phyloP scores from a whole-genome alignment of 1,140 invertebrate genomes.

The Neodiprion lecontei region DNA sequence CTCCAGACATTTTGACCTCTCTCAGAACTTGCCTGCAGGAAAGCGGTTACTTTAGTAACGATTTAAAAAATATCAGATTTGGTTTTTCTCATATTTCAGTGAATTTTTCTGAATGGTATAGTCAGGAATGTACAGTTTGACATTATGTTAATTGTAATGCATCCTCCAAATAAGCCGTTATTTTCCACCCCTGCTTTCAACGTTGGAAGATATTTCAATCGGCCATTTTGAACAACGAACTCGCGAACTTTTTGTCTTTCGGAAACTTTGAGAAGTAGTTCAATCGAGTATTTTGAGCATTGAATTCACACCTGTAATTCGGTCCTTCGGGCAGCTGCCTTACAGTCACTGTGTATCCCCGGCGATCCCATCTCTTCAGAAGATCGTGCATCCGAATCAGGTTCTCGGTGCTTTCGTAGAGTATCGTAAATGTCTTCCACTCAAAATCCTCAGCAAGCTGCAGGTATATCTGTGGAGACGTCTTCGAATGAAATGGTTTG shows the following conservation, averaged over 20 bases:
- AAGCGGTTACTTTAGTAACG: background rate
- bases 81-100: too few relatives aligned
- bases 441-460: slow-evolving; percentile 78
- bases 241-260: too few relatives aligned
- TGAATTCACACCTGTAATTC: slow-evolving; percentile 66
- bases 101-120: too few relatives aligned
- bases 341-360: slow-evolving; percentile 64
- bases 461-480: slow-evolving; percentile 65
- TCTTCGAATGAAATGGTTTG: background rate
- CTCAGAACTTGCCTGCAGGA: slow-evolving; percentile 61
- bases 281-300: too few relatives aligned
- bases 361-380: slow-evolving; percentile 72
- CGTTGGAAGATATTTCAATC: background rate
- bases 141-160: too few relatives aligned
- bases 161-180: too few relatives aligned
- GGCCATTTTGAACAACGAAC: background rate
- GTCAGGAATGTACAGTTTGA: too few relatives aligned
- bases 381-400: slow-evolving; percentile 79
- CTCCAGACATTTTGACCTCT: slow-evolving; percentile 68
- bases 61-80: too few relatives aligned
- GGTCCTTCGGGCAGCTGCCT: slow-evolving; percentile 64
- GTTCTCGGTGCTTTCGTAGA: slow-evolving; percentile 85
- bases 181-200: too few relatives aligned
- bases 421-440: slow-evolving; percentile 87
- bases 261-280: too few relatives aligned